phyloP scores from a whole-genome alignment of 2,113 vertebrate genomes.

The Cinclus mexicanus region DNA sequence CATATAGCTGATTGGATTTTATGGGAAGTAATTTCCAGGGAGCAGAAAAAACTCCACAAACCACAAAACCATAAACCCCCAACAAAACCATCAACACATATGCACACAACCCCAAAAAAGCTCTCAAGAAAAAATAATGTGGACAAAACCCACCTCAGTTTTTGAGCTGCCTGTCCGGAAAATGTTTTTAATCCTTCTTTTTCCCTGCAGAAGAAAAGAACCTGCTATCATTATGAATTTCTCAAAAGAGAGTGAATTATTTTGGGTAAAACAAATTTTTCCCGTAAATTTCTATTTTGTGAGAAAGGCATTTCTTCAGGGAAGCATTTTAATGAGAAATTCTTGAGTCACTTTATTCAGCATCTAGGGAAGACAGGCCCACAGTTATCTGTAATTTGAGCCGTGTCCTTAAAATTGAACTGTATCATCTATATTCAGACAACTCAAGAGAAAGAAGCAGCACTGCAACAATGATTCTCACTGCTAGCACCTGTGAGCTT shows the following conservation, averaged over 20 bases:
- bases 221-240: background rate
- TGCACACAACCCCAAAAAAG: too few relatives aligned
- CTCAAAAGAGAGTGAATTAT: background rate
- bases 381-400: background rate
- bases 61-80: rapidly evolving
- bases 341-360: background rate
- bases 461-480: background rate
- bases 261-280: background rate
- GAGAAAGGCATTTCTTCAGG: background rate
- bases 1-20: background rate
- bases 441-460: background rate
- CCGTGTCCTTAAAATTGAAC: background rate
- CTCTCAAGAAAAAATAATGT: background rate
- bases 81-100: background rate
- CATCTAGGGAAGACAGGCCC: background rate
- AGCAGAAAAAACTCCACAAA: rapidly evolving
- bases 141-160: background rate
- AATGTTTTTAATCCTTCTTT: background rate
- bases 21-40: background rate
- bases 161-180: background rate
- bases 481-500: background rate
- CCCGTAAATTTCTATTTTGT: background rate
- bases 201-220: background rate
- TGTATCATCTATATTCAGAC: background rate
- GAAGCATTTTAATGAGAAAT: background rate